These are phyloP conservation scores for Anableps anableps DNA, from an alignment of 2,797 vertebrate genomes.

Conservation along the genomic window DNA sequence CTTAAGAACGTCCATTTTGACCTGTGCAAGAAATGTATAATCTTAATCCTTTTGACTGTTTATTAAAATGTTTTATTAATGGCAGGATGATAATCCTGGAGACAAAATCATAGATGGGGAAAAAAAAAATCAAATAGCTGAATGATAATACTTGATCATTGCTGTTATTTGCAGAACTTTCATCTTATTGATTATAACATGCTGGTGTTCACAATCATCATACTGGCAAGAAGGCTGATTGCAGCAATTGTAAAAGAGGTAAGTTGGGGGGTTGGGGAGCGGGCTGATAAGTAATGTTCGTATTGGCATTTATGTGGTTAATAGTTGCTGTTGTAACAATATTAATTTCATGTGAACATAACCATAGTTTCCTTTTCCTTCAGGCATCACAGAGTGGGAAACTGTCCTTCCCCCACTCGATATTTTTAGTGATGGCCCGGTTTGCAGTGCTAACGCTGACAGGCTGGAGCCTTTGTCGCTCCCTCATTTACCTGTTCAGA, in stretches of 20 bases:
- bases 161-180: conserved; percentile 87
- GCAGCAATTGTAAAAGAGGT: conserved; percentile 97
- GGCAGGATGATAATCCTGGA: not conserved
- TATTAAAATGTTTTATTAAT: too few relatives aligned
- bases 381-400: conserved; percentile 96
- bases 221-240: conserved; percentile 94
- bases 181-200: conserved; percentile 99
- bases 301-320: not conserved
- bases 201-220: conserved; percentile 93
- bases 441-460: conserved; percentile 95
- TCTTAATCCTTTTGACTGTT: not conserved
- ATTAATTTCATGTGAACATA: not conserved
- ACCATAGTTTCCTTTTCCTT: not conserved
- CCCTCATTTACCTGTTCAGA: conserved; percentile 95
- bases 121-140: too few relatives aligned
- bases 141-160: not conserved
- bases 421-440: conserved; percentile 92
- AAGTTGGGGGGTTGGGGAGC: conserved; percentile 41
- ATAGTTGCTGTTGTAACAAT: not conserved
- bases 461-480: conserved; percentile 95
- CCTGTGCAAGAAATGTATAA: not conserved
- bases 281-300: not conserved
- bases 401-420: conserved; percentile 92
- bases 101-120: not conserved
- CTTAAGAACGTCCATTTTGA: not conserved